phyloP scores from a whole-genome alignment of 2,797 vertebrate genomes.

The Periparus ater region DNA sequence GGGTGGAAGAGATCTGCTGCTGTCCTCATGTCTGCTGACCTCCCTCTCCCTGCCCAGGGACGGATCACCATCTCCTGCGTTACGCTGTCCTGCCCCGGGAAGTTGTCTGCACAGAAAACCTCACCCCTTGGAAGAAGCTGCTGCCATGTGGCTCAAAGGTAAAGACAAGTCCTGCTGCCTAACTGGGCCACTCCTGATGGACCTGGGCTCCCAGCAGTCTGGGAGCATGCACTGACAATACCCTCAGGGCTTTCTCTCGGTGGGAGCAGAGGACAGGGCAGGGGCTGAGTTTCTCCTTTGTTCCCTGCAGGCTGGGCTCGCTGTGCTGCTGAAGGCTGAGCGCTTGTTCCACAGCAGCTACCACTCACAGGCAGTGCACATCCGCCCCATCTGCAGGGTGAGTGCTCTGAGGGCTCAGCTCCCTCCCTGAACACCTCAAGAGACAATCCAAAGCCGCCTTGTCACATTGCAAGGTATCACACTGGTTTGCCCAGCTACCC shows the following conservation, averaged over 20 bases:
- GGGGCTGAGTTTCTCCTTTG: background rate
- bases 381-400: conserved; percentile 90
- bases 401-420: background rate
- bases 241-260: background rate
- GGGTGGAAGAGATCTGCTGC: background rate
- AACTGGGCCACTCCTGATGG: fast-evolving
- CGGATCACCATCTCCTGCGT: conserved; percentile 89
- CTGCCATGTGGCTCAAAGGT: conserved; percentile 97
- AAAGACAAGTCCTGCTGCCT: background rate
- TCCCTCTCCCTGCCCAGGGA: conserved; percentile 75
- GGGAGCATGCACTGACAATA: fast-evolving
- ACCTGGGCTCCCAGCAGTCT: background rate
- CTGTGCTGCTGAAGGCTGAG: conserved; percentile 93
- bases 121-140: conserved; percentile 98
- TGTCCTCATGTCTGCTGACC: background rate
- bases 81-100: conserved; percentile 93
- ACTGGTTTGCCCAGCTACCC: background rate
- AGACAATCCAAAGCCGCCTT: background rate
- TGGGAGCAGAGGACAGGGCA: background rate
- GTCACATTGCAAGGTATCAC: background rate
- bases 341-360: conserved; percentile 97
- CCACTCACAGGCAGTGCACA: conserved; percentile 93
- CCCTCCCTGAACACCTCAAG: background rate
- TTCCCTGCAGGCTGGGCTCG: conserved; percentile 86
- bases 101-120: conserved; percentile 97